phyloP scores from a whole-genome alignment of 2,797 vertebrate species.

The Oreochromis grahami region DNA sequence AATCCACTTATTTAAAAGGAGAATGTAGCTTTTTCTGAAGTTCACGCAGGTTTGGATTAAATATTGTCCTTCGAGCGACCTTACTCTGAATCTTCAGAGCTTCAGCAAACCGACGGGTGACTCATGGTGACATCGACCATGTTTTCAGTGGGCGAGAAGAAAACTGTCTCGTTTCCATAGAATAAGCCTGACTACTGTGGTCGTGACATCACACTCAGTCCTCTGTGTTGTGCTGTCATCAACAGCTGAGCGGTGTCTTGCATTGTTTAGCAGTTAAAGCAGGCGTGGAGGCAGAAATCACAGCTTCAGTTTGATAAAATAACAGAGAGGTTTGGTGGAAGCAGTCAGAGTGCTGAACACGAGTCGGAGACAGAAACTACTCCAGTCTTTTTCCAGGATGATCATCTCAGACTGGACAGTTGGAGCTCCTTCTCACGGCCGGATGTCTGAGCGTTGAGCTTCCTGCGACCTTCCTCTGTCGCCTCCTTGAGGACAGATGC shows the following conservation, averaged over 20 bases:
- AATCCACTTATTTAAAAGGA: not conserved
- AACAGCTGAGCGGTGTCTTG: not conserved
- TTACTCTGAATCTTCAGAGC: not conserved
- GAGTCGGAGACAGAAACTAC: not conserved
- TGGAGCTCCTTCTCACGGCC: not conserved
- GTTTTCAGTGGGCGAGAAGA: not conserved
- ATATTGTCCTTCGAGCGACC: fast-evolving
- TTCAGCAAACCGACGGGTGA: not conserved
- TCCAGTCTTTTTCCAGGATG: fast-evolving
- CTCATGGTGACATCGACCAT: not conserved
- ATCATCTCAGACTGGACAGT: not conserved
- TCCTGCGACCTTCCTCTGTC: not conserved
- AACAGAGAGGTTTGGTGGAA: not conserved
- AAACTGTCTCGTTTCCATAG: fast-evolving
- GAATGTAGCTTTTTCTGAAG: not conserved
- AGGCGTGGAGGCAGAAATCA: not conserved
- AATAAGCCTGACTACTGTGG: fast-evolving
- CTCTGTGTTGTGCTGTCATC: not conserved
- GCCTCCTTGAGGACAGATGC: not conserved
- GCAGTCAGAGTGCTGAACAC: not conserved
- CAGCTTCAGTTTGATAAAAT: not conserved
- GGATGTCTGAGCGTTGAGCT: not conserved
- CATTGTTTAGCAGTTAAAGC: not conserved
- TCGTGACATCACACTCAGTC: not conserved
- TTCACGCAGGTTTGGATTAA: fast-evolving